Evolutionary conservation across 2,113 vertebrate species (phyloP).

Genomic region (Hypomesus transpacificus): DNA sequence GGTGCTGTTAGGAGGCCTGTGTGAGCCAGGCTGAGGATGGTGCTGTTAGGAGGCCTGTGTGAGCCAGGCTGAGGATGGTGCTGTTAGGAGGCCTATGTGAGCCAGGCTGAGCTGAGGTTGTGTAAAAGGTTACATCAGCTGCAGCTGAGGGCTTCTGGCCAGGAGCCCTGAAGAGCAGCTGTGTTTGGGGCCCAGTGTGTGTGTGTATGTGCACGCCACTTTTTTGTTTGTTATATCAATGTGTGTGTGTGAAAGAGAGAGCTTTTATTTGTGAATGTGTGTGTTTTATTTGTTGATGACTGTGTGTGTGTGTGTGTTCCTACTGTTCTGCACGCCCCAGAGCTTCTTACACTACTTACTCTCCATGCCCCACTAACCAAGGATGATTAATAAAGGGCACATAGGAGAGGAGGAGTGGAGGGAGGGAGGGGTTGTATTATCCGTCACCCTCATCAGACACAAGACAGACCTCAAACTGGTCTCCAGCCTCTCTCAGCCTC

Average conservation of each 20-base stretch:
- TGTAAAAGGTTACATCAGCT: slow-evolving; percentile 47
- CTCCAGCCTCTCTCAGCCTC: too few species aligned
- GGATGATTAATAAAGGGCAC: slow-evolving; percentile 67
- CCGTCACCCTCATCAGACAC: too few species aligned
- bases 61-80: too few species aligned
- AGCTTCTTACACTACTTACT: slow-evolving; percentile 50
- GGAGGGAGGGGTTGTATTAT: too few species aligned
- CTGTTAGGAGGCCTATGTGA: too few species aligned
- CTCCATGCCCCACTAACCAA: slow-evolving; percentile 65
- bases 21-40: too few species aligned
- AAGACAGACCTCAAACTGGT: too few species aligned
- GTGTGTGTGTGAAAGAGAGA: neutral
- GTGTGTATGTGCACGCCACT: neutral
- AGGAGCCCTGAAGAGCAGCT: slow-evolving; percentile 39
- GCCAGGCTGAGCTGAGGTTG: slow-evolving; percentile 33
- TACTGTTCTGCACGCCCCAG: slow-evolving; percentile 36
- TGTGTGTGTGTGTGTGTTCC: slow-evolving; percentile 28
- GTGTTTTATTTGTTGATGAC: neutral
- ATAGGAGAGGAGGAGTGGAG: too few species aligned
- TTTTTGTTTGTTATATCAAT: neutral
- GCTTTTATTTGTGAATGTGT: slow-evolving; percentile 1
- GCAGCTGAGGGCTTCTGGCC: slow-evolving; percentile 51
- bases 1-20: too few species aligned
- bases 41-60: too few species aligned
- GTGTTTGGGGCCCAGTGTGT: neutral